Evolutionary conservation across 1,140 invertebrate genomes (phyloP).

Genomic region (Zaprionus lachaisei): DNA sequence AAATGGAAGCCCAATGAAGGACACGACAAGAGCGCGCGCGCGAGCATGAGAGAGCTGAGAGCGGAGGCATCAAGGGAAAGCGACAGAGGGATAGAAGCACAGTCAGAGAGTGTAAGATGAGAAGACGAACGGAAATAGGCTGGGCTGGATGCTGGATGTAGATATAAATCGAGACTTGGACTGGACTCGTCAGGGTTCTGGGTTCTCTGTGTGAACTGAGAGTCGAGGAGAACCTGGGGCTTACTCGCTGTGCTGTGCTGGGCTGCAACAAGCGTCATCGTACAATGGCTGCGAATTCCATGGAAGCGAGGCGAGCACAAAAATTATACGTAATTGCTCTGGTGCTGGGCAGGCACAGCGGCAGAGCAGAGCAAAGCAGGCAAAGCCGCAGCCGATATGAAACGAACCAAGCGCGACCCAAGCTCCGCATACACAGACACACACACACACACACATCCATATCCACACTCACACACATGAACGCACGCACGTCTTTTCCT

Average conservation of each 20-base stretch:
- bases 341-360: slow-evolving; percentile 52
- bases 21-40: slow-evolving; percentile 50
- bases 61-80: slow-evolving; percentile 1
- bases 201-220: slow-evolving; percentile 5
- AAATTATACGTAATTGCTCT: slow-evolving; percentile 58
- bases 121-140: slow-evolving; percentile 44
- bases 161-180: slow-evolving; percentile 42
- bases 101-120: slow-evolving; percentile 9
- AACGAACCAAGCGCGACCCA: slow-evolving; percentile 55
- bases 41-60: slow-evolving; percentile 28
- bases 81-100: background rate
- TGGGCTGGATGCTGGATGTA: slow-evolving; percentile 22
- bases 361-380: slow-evolving; percentile 9
- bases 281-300: slow-evolving; percentile 43
- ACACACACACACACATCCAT: background rate
- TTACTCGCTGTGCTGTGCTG: background rate
- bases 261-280: slow-evolving; percentile 9
- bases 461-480: slow-evolving; percentile 1
- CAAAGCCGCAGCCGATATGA: slow-evolving; percentile 29
- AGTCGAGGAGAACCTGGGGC: background rate
- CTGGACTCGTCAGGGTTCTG: background rate
- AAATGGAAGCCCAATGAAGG: slow-evolving; percentile 49
- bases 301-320: slow-evolving; percentile 44
- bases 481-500: slow-evolving; percentile 11
- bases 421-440: slow-evolving; percentile 34